Base-by-base conservation (phyloP, 1,140 invertebrate genomes). In the Drosophila obscura region DNA sequence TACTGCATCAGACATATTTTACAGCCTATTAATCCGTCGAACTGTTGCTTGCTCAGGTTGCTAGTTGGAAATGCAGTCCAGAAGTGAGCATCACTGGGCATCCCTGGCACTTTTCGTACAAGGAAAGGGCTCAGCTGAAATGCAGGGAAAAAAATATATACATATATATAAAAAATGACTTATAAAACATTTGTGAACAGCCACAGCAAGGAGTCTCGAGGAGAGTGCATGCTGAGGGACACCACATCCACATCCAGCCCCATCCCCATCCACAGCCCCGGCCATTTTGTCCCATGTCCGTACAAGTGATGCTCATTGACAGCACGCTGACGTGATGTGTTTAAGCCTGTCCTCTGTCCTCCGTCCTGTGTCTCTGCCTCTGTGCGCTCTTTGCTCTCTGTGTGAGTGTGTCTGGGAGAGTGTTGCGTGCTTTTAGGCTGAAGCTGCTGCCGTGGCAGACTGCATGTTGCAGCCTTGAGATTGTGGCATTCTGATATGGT, bases 221-320 rank as follows among this genome's bases (percentile, higher is more conserved):
- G 35, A 28, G 35, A 22, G 44, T 9, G 19, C 11, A 15, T 26
- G 19, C 15, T 11, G 31, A 41, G 22, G 41, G 46, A 4, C 56
- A 31, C 41, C 43, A 39, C 26, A 44, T 15, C 62, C 66, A 24
- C 22, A 5, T 13, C 43, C 53, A 55, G 19, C 19, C 19, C 19
- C 19, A 19, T 19, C 19, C 19, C 0, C 50, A 31, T 28, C 24
- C 61, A n/a, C 43, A 19, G 7, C 3, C n/a, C 22, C 5, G 11
- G 28, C 59, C 45, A 64, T 13, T 45, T n/a, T 16, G 39, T n/a
- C 63, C 63, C 60, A 1, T 49, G 71, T 58, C 82, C 80, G 73
- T 64, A 59, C 78, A 87, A 87, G 82, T 87, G 78, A 58, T 62
- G 66, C 82, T 87, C 82, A 85, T 85, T 87, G 82, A 87, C 82